Conservation (phyloP, 2,113 vertebrate species). For the Dunckerocampus dactyliophorus region DNA sequence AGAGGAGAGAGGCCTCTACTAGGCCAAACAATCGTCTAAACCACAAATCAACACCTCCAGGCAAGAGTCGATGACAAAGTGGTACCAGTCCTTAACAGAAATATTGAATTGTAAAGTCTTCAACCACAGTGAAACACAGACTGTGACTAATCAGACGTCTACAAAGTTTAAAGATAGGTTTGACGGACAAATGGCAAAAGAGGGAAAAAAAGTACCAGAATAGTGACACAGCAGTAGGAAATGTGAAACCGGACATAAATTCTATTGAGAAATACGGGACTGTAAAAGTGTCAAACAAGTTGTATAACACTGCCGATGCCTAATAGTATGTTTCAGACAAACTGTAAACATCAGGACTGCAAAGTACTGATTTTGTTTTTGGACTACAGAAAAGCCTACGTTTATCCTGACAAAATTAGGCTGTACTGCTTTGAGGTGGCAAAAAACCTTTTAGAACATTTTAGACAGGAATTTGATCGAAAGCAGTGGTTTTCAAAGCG, state of each 20-base stretch:
- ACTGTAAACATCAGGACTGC: not conserved
- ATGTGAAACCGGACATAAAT: not conserved
- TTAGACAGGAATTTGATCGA: not conserved
- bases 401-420: too few relatives aligned
- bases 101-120: constrained; percentile 1
- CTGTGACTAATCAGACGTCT: not conserved
- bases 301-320: not conserved
- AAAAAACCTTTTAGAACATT: not conserved
- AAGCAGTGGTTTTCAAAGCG: too few relatives aligned
- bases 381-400: not conserved
- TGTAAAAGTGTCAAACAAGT: constrained; percentile 3
- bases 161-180: constrained; percentile 1
- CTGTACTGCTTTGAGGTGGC: too few relatives aligned
- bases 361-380: not conserved
- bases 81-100: constrained; percentile 12
- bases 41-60: constrained; percentile 2
- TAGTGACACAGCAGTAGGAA: not conserved
- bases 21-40: constrained; percentile 11
- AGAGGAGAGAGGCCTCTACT: not conserved
- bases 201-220: not conserved
- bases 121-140: constrained; percentile 7
- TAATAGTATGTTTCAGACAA: not conserved
- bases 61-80: constrained; percentile 18
- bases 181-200: not conserved
- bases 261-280: not conserved